Base-by-base conservation (phyloP, 2,888 invertebrate species). In the Torymus aiolomorphi region DNA sequence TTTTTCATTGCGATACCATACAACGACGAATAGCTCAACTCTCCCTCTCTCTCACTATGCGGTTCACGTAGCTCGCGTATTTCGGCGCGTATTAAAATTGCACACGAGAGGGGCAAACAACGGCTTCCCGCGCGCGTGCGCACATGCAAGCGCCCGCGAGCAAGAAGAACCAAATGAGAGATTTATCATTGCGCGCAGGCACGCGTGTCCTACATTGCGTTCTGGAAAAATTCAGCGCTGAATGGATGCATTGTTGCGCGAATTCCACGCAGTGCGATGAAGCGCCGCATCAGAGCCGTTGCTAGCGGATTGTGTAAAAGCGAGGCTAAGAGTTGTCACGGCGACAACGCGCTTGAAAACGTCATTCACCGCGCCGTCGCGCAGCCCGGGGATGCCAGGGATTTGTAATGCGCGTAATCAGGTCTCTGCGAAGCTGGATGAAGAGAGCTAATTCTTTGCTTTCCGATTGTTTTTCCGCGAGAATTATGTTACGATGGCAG, bases 31-130 rank as follows among this genome's bases (percentile, higher is more conserved):
- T 31, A 31, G 20, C 13, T 61, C 18, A 61, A 0, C 24, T 11
- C 11, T 11, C 61, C 24, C 61, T 61, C 14, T 20, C 31, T 56
- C 16, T 69, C 61, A 13, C 11, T 10, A 70, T 52, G 70, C 70
- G 24, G 16, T 51, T 77, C 76, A 65, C 71, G 71, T 70, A 63
- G 5, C 14, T 4, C 24, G 24, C 57, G 63, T 66, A 65, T 66
- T 59, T 71, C 59, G 57, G 66, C n/a, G 51, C 1, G 71, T n/a
- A 75, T 75, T 59, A 66, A 71, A 77, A 61, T 69, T 76, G 52
- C 67, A 76, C 31, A 8, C 70, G 54, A 42, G 42, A 16, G 18
- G 2, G 10, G 59, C 61, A 69, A 57, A 54, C 52, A 69, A 56
- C 66, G 54, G 20, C 31, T 31, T 3, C 8, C 31, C 31, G 61